phyloP scores from a whole-genome alignment of 2,888 invertebrate genomes.

The Ceriagrion tenellum region DNA sequence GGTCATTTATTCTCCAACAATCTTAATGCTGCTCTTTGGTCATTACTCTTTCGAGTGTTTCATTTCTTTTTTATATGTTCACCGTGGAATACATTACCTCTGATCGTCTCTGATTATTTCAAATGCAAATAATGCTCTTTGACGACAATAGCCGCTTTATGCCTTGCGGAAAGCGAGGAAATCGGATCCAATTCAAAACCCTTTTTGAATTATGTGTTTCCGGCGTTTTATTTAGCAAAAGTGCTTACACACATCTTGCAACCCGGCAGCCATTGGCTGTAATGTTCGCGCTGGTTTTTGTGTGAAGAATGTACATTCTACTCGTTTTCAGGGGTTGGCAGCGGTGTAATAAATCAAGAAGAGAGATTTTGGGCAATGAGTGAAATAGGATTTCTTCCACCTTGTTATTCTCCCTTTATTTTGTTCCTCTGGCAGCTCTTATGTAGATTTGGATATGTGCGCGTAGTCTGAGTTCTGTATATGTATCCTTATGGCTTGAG shows the following conservation, averaged over 20 bases:
- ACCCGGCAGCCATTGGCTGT: background rate
- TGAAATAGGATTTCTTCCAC: no score
- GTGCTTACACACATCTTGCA: background rate
- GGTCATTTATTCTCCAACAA: slow-evolving; percentile 14
- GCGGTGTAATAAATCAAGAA: no score
- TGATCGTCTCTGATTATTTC: background rate
- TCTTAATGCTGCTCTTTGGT: background rate
- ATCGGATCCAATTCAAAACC: background rate
- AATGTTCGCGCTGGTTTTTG: background rate
- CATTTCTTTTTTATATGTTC: background rate
- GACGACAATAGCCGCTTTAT: background rate
- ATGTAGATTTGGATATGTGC: no score
- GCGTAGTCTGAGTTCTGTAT: no score
- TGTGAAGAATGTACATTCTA: background rate
- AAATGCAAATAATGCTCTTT: background rate
- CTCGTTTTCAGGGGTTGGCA: no score
- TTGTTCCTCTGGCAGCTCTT: no score
- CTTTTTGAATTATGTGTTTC: background rate
- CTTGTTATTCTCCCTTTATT: no score
- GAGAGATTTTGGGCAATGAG: no score
- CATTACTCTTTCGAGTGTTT: background rate
- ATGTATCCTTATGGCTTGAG: no score
- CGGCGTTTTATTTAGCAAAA: background rate
- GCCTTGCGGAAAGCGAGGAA: background rate
- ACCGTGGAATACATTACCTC: background rate